Conservation (phyloP, 2,888 invertebrate species). For the Megamerina dolium region DNA sequence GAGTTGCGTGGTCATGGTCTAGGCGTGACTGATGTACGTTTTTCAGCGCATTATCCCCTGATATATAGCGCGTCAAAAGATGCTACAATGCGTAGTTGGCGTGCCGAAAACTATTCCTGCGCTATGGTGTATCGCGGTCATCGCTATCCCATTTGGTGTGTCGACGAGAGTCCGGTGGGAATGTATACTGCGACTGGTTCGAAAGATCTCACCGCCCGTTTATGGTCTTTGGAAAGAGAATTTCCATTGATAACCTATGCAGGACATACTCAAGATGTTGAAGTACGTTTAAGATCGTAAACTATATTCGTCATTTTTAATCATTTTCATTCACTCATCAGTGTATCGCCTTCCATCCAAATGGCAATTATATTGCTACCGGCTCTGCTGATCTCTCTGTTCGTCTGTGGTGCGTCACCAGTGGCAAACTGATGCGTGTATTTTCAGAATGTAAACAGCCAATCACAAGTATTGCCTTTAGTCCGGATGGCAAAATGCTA, state of each 20-base stretch:
- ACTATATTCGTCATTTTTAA: constrained; percentile 2
- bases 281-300: constrained; percentile 54
- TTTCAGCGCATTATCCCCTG: constrained; percentile 56
- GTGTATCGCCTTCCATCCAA: constrained; percentile 78
- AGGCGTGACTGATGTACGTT: constrained; percentile 58
- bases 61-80: constrained; percentile 70
- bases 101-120: constrained; percentile 59
- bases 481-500: constrained; percentile 75
- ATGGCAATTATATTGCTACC: constrained; percentile 81
- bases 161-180: constrained; percentile 65
- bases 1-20: constrained; percentile 68
- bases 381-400: constrained; percentile 87
- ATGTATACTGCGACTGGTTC: constrained; percentile 85
- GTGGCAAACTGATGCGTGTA: constrained; percentile 74
- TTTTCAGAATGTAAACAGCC: constrained; percentile 71
- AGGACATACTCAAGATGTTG: constrained; percentile 84
- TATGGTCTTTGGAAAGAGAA: constrained; percentile 76
- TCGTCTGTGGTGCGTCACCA: constrained; percentile 79
- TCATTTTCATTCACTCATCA: constrained; percentile 16
- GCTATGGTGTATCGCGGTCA: constrained; percentile 67
- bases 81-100: constrained; percentile 70
- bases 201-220: constrained; percentile 75
- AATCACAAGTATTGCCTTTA: constrained; percentile 73
- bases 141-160: constrained; percentile 83
- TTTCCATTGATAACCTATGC: constrained; percentile 78